Conservation (phyloP, 2,888 invertebrate species). For the Oasisia sp. region DNA sequence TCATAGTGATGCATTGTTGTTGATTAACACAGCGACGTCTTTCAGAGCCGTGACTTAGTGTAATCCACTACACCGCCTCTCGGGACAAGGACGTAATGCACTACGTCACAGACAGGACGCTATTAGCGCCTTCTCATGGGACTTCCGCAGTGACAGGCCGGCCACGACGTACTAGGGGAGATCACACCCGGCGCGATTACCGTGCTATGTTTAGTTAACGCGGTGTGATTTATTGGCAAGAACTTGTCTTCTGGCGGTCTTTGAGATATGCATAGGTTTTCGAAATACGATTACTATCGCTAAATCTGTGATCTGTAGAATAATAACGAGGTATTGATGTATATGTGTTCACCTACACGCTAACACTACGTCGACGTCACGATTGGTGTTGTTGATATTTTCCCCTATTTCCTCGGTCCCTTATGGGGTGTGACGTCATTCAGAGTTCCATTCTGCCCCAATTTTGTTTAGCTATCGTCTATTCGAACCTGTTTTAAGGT, state of each 20-base stretch:
- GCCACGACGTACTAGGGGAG: not conserved
- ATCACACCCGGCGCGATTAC: not conserved
- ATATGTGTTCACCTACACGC: too few relatives aligned
- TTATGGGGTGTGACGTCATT: too few relatives aligned
- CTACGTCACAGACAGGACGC: not conserved
- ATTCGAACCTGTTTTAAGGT: too few relatives aligned
- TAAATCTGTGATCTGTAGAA: not conserved
- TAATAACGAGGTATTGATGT: not conserved
- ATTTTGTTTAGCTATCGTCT: too few relatives aligned
- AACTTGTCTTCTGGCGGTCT: not conserved
- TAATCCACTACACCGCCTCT: not conserved
- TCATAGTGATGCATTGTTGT: not conserved
- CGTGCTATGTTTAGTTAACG: not conserved
- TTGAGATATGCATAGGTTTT: not conserved
- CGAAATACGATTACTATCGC: not conserved
- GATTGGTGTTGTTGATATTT: too few relatives aligned
- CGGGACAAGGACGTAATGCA: not conserved
- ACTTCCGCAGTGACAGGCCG: not conserved
- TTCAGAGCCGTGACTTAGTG: not conserved
- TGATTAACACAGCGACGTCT: not conserved
- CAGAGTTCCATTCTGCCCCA: too few relatives aligned
- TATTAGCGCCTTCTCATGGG: not conserved
- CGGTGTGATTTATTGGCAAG: not conserved
- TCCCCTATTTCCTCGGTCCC: too few relatives aligned
- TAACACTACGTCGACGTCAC: too few relatives aligned